Base-by-base conservation (phyloP, 1,140 invertebrate genomes). In the Platorchestia sp. region DNA sequence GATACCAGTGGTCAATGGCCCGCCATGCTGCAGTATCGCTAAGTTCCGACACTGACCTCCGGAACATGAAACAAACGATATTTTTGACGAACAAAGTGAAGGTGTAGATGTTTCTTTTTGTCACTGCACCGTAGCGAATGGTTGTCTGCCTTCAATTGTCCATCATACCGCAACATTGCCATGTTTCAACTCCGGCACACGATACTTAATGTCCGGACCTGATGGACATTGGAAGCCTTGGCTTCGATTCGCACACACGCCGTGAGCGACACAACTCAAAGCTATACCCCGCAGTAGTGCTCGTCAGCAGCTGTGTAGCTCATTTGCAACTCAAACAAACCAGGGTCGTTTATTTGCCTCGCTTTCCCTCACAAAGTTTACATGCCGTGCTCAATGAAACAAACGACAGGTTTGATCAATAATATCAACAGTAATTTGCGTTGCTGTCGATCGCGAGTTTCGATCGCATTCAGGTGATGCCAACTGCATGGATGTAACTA, bases 311-410 rank as follows among this genome's bases (percentile, higher is more conserved):
- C 59, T 75, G 59, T 75, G 27, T 3, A 75, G 27, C 59, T 75
- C 59, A 75, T 75, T 75, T 75, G 59, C 59, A 75, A 75, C 59
- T 75, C 59, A 75, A 75, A 75, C 59, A 75, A 75, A 75, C 59
- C 59, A 1, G 59, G 27, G 14, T 51, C 59, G 59, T 75, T 75
- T 27, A 75, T 75, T 19, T 75, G 27, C 59, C 14, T 75, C 7
- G 59, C 59, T 22, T 75, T 75, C 59, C 1, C 59, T 75, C 59
- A 36, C 14, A 3, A 75, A 75, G 59, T 22, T 75, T 75, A 75
- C 59, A 3, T 75, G 36, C 59, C 7, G 14, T 3, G 7, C 36
- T 10, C 59, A 75, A 75, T 75, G 59, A 75, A 75, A 3, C 59
- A 19, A 19, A 27, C 14, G 10, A 14, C 36, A 22, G 59, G 36